phyloP scores from a whole-genome alignment of 2,797 vertebrate species.

The Gambelia wislizenii region DNA sequence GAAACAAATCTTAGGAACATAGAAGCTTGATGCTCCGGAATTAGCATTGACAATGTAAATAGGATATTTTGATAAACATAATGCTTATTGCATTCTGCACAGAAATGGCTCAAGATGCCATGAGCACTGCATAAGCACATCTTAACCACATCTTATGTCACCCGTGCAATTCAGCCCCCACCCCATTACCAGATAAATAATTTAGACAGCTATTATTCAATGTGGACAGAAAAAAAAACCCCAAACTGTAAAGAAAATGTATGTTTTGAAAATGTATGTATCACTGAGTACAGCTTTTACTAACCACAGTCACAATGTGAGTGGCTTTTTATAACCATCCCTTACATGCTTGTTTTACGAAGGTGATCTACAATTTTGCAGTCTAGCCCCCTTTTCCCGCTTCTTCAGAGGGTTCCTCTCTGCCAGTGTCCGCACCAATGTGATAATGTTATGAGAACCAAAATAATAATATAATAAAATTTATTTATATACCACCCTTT shows the following conservation, averaged over 20 bases:
- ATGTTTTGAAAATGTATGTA: no score
- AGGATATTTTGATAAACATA: neutral
- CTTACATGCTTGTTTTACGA: neutral
- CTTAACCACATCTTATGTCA: no score
- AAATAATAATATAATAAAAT: no score
- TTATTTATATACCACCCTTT: no score
- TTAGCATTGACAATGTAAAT: neutral
- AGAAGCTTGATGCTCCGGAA: neutral
- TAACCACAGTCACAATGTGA: no score
- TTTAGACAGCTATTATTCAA: no score
- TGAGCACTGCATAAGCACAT: neutral
- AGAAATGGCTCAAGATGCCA: neutral
- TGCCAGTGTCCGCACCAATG: neutral
- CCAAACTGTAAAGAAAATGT: no score
- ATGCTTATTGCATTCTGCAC: neutral
- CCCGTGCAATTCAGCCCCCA: no score
- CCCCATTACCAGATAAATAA: no score
- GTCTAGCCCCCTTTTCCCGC: neutral
- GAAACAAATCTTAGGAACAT: neutral
- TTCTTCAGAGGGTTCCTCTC: neutral
- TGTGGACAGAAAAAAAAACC: no score
- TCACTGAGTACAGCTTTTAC: no score
- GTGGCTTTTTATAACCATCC: neutral
- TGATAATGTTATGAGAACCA: no score
- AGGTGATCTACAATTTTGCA: neutral